These are phyloP conservation scores for Drosophila macrothrix DNA, from an alignment of 2,888 invertebrate species.

Conservation along the genomic window DNA sequence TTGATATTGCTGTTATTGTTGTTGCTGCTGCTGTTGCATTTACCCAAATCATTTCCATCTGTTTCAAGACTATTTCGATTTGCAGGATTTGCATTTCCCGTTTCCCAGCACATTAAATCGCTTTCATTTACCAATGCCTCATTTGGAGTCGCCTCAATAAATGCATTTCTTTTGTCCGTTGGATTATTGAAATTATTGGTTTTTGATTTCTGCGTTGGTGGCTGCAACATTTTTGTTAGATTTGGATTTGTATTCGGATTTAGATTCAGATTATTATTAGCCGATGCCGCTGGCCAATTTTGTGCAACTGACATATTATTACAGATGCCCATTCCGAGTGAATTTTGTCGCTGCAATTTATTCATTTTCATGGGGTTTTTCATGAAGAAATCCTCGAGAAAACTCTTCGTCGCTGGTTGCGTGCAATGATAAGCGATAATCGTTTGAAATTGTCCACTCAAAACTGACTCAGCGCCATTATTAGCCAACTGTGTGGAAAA, in stretches of 20 bases:
- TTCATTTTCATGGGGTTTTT: constrained; percentile 96
- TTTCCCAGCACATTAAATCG: constrained; percentile 86
- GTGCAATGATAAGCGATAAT: constrained; percentile 98
- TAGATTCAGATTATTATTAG: constrained; percentile 20
- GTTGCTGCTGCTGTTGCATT: constrained; percentile 2
- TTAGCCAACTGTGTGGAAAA: constrained; percentile 97
- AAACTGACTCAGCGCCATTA: constrained; percentile 96
- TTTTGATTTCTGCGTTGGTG: constrained; percentile 45
- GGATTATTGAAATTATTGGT: constrained; percentile 51
- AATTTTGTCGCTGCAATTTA: constrained; percentile 93
- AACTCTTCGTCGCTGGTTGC: constrained; percentile 97
- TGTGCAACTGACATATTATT: constrained; percentile 40
- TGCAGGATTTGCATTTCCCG: constrained; percentile 83
- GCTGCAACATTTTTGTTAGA: constrained; percentile 42
- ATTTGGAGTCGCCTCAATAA: constrained; percentile 46
- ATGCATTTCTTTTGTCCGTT: constrained; percentile 46
- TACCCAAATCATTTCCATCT: constrained; percentile 1
- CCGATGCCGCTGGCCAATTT: constrained; percentile 33
- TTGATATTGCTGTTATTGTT: constrained; percentile 15
- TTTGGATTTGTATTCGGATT: constrained; percentile 36
- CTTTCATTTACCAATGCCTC: constrained; percentile 81
- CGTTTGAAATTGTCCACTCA: constrained; percentile 94
- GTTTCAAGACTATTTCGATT: constrained; percentile 75
- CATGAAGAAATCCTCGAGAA: constrained; percentile 91
- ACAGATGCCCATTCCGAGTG: constrained; percentile 58